These are phyloP conservation scores for Falco concolor DNA, from an alignment of 2,797 vertebrate genomes.

Conservation along the genomic window DNA sequence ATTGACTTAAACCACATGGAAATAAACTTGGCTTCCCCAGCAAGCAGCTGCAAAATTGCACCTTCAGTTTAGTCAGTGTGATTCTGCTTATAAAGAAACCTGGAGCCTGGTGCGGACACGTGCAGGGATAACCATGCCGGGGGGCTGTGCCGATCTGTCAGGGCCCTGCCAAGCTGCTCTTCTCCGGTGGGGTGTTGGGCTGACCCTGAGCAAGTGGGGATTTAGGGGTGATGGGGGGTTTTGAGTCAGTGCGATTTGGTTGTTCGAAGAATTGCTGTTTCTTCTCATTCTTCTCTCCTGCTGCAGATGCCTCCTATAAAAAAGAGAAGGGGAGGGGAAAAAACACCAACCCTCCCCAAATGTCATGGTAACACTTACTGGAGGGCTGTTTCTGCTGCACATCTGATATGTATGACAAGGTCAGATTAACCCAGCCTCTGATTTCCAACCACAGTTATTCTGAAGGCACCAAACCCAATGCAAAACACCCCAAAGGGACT, in stretches of 20 bases:
- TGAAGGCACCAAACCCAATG: constrained; percentile 29
- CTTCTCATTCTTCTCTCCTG: not conserved
- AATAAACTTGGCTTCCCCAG: constrained; percentile 6
- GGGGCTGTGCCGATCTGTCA: not conserved
- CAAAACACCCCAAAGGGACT: constrained; percentile 35
- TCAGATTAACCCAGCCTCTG: constrained; percentile 54
- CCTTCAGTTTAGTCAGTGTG: not conserved
- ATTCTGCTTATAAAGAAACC: not conserved
- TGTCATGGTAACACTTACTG: constrained; percentile 37
- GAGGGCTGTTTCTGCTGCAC: constrained; percentile 59
- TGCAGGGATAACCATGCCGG: not conserved
- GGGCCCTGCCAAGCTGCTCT: not conserved
- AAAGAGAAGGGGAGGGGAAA: not conserved
- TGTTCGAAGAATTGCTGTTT: not conserved
- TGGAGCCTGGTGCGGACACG: not conserved
- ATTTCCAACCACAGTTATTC: constrained; percentile 54
- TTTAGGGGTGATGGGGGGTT: not conserved
- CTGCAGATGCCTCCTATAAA: constrained; percentile 60
- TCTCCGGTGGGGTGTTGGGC: not conserved
- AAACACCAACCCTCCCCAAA: not conserved
- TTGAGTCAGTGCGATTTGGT: not conserved
- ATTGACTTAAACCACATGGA: constrained; percentile 48
- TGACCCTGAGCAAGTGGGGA: not conserved
- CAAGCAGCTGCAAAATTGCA: constrained; percentile 25
- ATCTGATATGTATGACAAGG: constrained; percentile 53